Conservation (phyloP, 1,140 invertebrate genomes). For the Leptinotarsa defecta region DNA sequence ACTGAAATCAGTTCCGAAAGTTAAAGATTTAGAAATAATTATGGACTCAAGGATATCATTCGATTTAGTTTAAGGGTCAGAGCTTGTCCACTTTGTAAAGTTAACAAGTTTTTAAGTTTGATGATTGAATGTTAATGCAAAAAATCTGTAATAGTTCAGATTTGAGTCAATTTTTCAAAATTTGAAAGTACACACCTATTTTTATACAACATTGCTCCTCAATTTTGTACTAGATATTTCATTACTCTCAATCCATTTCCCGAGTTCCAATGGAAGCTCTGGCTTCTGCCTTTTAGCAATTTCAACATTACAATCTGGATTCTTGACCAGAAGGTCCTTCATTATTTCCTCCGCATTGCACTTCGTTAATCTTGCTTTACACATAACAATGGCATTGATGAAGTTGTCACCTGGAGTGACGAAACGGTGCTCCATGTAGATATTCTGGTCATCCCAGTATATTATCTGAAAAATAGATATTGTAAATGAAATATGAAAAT, state of each 20-base stretch:
- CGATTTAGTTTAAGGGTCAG: too few species aligned
- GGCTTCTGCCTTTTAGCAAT: conserved; percentile 60
- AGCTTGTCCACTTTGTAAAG: too few species aligned
- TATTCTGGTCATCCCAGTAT: conserved; percentile 82
- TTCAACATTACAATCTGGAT: conserved; percentile 50
- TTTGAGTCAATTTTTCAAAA: too few species aligned
- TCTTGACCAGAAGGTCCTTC: conserved; percentile 41
- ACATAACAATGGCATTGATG: conserved; percentile 79
- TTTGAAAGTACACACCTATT: too few species aligned
- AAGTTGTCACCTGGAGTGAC: conserved; percentile 78
- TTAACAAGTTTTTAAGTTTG: too few species aligned
- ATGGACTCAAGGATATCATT: too few species aligned
- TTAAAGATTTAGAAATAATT: too few species aligned
- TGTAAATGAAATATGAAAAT: not conserved
- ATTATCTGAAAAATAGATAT: conserved; percentile 62
- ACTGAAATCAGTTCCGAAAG: too few species aligned
- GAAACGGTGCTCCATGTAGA: conserved; percentile 87
- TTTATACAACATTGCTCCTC: conserved; percentile 26
- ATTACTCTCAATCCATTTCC: conserved; percentile 71
- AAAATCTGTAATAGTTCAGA: too few species aligned
- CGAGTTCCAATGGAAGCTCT: conserved; percentile 64
- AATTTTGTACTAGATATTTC: conserved; percentile 64
- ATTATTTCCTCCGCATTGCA: conserved; percentile 63
- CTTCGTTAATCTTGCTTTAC: conserved; percentile 74
- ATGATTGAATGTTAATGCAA: too few species aligned